Evolutionary conservation across 2,888 invertebrate genomes (phyloP), one percentile per base, ranked within the genome.

Genomic region (Pinctada fucata): DNA sequence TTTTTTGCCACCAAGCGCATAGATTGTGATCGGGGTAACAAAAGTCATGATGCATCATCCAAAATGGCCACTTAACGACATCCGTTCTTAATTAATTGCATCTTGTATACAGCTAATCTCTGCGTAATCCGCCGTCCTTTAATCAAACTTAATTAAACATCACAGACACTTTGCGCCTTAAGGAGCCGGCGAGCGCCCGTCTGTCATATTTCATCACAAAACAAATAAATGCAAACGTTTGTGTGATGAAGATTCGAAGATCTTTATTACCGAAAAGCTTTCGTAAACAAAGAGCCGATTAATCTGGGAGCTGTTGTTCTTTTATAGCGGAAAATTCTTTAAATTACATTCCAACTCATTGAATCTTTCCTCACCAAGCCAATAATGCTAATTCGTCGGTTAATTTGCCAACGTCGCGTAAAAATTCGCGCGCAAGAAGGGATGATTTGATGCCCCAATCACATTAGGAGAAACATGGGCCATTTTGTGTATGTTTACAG

Each of bases 361-460:
- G 45, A 16, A 65, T 65, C 65, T 4, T 65, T 65, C n/a, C n/a
- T 10, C 6, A 68, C 10, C 16, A 68, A 68, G 45, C 45, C 68
- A 68, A 68, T 68, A 47, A 31, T 68, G 68, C 3, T 68, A 68
- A 68, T 68, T n/a, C 45, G 13, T 52, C 10, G 58, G 58, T 52
- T 52, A 52, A 52, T 52, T 8, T 8, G 5, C 6, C 5, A 52
- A 52, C 10, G 58, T 8, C 58, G 5, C 58, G 58, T 5, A 52
- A 52, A 52, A 52, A n/a, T n/a, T 52, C 58, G 10, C 58, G 5
- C 10, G 58, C 58, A 52, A 10, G 10, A 5, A 52, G 5, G 58
- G 10, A 52, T 52, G 10, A 8, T 52, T 8, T 52, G 5, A 52
- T 8, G 10, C 6, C 10, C 58, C 10, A 52, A 52, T 52, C 58